A percentile compares a stretch with the other conserved stretches of the same genome.
phyloP scores from a whole-genome alignment of 2,113 vertebrate genomes.

The Crocuta crocuta region DNA sequence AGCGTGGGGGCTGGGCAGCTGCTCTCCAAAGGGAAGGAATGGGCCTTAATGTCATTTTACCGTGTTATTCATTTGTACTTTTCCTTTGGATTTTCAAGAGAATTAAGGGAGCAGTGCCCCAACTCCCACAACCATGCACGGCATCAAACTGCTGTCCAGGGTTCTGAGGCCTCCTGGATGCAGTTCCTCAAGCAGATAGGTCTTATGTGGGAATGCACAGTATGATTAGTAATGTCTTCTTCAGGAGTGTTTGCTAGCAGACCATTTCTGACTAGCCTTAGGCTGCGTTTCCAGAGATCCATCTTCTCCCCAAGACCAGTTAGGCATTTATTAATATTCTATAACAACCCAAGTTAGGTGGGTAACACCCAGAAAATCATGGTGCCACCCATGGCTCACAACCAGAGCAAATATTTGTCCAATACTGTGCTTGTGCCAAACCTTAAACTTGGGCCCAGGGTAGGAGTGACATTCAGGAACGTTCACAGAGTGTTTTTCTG shows the following conservation, averaged over 20 bases:
- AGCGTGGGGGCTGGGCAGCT: not conserved
- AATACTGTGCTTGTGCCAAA: not conserved
- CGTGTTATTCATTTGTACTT: slow-evolving; percentile 59
- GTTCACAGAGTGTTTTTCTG: not conserved
- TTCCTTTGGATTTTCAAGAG: slow-evolving; percentile 67
- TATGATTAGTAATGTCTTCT: slow-evolving; percentile 60
- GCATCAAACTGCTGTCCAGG: not conserved
- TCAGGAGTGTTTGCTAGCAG: slow-evolving; percentile 57
- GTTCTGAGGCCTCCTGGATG: accelerated
- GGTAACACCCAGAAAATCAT: not conserved
- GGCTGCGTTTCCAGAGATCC: not conserved
- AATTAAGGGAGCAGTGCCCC: not conserved
- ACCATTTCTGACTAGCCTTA: not conserved
- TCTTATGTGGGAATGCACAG: slow-evolving; percentile 54
- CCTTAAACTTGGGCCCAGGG: accelerated
- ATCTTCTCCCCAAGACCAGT: no score
- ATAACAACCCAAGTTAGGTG: no score
- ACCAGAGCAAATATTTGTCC: not conserved
- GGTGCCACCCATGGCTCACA: accelerated
- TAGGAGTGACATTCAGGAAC: not conserved
- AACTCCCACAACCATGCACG: not conserved
- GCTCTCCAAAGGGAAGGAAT: not conserved
- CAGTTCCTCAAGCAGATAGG: not conserved
- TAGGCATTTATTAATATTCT: not conserved
- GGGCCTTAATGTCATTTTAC: slow-evolving; percentile 57